Conservation (phyloP, 1,140 invertebrate genomes). For the Meloidogyne exigua region DNA sequence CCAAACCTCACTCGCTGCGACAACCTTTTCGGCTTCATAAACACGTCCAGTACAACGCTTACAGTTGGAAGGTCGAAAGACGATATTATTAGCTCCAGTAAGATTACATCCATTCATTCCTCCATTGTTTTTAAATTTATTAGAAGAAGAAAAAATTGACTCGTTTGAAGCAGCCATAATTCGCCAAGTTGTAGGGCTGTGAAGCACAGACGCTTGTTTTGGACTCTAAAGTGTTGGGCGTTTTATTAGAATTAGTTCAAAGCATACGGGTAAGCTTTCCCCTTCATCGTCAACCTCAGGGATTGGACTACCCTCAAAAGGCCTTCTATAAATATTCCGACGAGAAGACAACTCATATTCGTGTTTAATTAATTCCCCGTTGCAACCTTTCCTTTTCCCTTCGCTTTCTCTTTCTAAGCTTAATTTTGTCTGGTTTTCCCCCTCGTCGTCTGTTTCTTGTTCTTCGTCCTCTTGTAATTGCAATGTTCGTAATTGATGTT, state of each 20-base stretch:
- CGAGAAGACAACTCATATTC: not conserved
- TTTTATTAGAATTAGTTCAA: not conserved
- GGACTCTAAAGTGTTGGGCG: not conserved
- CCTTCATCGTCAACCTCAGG: conserved; percentile 19
- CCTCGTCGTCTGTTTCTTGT: not conserved
- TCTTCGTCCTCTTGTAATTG: conserved; percentile 18
- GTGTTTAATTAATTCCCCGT: not conserved
- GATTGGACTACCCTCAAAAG: conserved; percentile 19
- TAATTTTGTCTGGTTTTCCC: not conserved
- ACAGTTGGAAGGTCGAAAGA: conserved; percentile 13
- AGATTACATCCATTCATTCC: not conserved
- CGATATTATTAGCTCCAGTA: not conserved
- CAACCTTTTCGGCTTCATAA: conserved; percentile 37
- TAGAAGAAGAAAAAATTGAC: not conserved
- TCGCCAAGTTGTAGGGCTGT: conserved; percentile 6
- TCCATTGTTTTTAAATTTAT: not conserved
- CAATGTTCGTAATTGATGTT: conserved; percentile 20
- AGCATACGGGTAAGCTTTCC: not conserved
- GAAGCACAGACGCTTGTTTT: not conserved
- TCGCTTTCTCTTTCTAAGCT: not conserved
- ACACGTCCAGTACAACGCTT: conserved; percentile 31
- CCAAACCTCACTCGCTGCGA: conserved; percentile 38
- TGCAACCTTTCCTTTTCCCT: not conserved
- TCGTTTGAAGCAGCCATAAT: not conserved
- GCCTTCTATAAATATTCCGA: not conserved